Conservation (phyloP, 1,140 invertebrate genomes). For the Caenorhabditis inopinata region DNA sequence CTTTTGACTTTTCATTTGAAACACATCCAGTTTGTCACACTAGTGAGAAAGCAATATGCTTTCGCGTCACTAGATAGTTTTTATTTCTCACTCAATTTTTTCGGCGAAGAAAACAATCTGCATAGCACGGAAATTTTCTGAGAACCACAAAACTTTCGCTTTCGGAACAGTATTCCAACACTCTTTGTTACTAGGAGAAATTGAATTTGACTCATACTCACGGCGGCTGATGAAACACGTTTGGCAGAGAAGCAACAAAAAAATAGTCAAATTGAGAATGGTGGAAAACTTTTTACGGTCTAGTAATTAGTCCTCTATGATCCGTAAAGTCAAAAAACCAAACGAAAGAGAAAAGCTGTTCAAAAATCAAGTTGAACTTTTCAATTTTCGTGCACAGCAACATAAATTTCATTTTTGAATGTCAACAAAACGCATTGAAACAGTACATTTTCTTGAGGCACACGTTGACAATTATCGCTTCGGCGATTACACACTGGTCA, state of each 20-base stretch:
- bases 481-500: conserved; percentile 51
- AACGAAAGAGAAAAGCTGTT: neutral
- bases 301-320: neutral
- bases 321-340: neutral
- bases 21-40: neutral
- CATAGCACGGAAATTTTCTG: conserved; percentile 9
- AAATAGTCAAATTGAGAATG: neutral
- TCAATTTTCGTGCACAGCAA: neutral
- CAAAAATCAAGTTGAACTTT: neutral
- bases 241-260: neutral
- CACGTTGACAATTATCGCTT: conserved; percentile 53
- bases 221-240: conserved; percentile 18
- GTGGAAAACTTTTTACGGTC: neutral
- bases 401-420: neutral
- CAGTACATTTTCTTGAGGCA: conserved; percentile 12
- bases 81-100: neutral
- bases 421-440: neutral
- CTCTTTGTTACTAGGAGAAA: neutral
- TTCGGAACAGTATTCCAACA: neutral
- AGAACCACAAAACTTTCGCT: conserved; percentile 1
- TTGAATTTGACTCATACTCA: neutral
- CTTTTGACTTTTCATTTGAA: neutral
- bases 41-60: neutral
- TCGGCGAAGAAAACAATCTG: neutral
- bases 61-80: conserved; percentile 21